Evolutionary conservation across 2,797 vertebrate species (phyloP), one percentile per base, ranked within the genome.

Genomic region (Myotis vivesi): DNA sequence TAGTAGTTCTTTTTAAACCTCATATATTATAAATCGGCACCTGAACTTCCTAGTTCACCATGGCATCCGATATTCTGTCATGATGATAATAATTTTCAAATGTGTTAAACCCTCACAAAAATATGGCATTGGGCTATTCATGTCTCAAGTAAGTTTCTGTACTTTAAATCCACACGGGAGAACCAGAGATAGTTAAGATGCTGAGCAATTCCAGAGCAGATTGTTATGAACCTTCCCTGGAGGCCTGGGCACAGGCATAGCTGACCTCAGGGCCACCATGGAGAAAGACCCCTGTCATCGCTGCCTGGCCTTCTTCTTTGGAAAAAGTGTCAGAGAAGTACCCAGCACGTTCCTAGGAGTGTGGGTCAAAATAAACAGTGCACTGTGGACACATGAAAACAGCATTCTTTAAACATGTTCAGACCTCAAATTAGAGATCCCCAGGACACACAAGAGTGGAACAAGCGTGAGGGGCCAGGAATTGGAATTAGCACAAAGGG

Each of bases 331-430:
- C 41, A 80, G 88, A 71, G 46, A 93, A 85, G 73, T 93, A n/a
- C 28, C 25, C 64, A n/a, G 80, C 87, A 87, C 94, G 68, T 87
- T 95, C 59, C 53, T 76, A 30, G 38, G 85, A 68, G 55, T 77
- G 33, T n/a, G 62, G 82, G 71, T 95, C 90, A 95, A 92, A 95
- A 95, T 95, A 96, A 95, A 96, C 88, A 97, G 90, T 59, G 82
- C 88, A 83, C 95, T 95, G 95, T 95, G 88, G 33, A 81, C 33
- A 46, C 92, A 89, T 95, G 94, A 97, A 95, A 96, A 97, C 94
- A 96, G 93, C 94, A 91, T 96, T 96, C 90, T 96, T 86, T 90
- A 93, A 97, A 94, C 92, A 96, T 94, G 95, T 71, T 97, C 91
- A 72, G 15, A 68, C 75, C 83, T 96, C 94, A 93, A 91, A 93